Evolutionary conservation across 2,888 invertebrate genomes (phyloP).

Genomic region (Drosophila mettleri): DNA sequence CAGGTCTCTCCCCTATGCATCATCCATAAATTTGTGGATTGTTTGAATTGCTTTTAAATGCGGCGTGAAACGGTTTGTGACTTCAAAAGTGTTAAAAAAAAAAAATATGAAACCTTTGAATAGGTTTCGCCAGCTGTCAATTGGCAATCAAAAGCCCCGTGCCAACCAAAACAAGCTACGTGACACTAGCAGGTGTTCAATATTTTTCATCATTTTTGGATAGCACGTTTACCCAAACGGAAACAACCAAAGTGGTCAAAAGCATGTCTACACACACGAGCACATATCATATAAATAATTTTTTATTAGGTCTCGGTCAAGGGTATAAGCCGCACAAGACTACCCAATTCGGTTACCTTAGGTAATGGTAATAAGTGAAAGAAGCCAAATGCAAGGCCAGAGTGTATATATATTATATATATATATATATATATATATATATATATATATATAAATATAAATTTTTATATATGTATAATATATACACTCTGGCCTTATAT

Average conservation of each 20-base stretch:
- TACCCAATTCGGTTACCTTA: conserved; percentile 4
- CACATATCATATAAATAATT: not conserved
- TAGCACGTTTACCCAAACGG: conserved; percentile 39
- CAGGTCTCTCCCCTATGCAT: conserved; percentile 47
- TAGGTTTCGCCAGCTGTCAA: conserved; percentile 59
- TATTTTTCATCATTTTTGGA: conserved; percentile 3
- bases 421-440: too few species aligned
- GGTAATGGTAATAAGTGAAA: not conserved
- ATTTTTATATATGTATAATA: too few species aligned
- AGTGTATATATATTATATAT: too few species aligned
- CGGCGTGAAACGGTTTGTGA: conserved; percentile 76
- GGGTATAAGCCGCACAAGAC: conserved; percentile 35
- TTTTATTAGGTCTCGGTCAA: conserved; percentile 72
- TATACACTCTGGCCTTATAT: too few species aligned
- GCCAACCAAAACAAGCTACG: conserved; percentile 47
- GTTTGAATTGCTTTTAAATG: conserved; percentile 71
- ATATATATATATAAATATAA: too few species aligned
- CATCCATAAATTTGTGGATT: conserved; percentile 81
- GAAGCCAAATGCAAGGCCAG: too few species aligned
- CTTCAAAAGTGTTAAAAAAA: conserved; percentile 47
- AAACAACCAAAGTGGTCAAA: conserved; percentile 51
- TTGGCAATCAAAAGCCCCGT: conserved; percentile 24
- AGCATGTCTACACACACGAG: not conserved
- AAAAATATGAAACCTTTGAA: conserved; percentile 10
- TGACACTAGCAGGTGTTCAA: conserved; percentile 71